Percentiles rank a stretch among this genome's conserved stretches.
These are phyloP conservation scores for Epinephelus awoara DNA, from an alignment of 2,797 vertebrate genomes.

Conservation along the genomic window DNA sequence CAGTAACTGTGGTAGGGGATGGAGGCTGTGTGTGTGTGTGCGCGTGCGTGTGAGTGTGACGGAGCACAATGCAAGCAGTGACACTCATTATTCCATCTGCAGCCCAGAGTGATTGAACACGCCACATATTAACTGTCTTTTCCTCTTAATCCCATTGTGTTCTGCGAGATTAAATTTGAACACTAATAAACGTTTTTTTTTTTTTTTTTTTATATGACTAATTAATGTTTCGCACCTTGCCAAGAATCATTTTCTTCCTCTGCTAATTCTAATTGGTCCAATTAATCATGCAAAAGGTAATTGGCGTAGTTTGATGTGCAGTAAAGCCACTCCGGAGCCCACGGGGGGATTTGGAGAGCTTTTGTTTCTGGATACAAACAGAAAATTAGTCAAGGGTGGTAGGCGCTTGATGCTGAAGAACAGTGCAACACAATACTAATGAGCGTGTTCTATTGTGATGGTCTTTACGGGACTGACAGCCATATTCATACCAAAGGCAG, in stretches of 20 bases:
- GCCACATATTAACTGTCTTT: conserved; percentile 83
- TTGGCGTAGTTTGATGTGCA: conserved; percentile 88
- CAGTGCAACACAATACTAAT: conserved; percentile 82
- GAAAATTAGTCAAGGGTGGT: conserved; percentile 86
- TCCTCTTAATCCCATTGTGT: conserved; percentile 85
- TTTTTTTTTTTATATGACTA: conserved; percentile 76
- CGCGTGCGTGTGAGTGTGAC: conserved; percentile 42
- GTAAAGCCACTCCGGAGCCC: conserved; percentile 83
- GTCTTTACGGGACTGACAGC: conserved; percentile 79
- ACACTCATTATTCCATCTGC: conserved; percentile 81
- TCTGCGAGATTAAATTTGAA: conserved; percentile 85
- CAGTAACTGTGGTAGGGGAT: conserved; percentile 46
- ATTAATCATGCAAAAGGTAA: conserved; percentile 90
- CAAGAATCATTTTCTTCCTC: conserved; percentile 86
- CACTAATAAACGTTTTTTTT: conserved; percentile 86
- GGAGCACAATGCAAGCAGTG: conserved; percentile 71
- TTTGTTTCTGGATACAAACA: conserved; percentile 86
- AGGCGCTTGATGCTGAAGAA: conserved; percentile 76
- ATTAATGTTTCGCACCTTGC: conserved; percentile 89
- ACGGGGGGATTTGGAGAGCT: conserved; percentile 80
- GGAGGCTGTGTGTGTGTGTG: conserved; percentile 25
- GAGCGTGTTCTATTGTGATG: conserved; percentile 78
- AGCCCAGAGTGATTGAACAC: conserved; percentile 78
- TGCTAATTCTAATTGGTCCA: conserved; percentile 89
- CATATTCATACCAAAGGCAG: conserved; percentile 75